These are phyloP conservation scores for Neosilurus mollespiculum DNA, from an alignment of 2,797 vertebrate species.

Conservation along the genomic window DNA sequence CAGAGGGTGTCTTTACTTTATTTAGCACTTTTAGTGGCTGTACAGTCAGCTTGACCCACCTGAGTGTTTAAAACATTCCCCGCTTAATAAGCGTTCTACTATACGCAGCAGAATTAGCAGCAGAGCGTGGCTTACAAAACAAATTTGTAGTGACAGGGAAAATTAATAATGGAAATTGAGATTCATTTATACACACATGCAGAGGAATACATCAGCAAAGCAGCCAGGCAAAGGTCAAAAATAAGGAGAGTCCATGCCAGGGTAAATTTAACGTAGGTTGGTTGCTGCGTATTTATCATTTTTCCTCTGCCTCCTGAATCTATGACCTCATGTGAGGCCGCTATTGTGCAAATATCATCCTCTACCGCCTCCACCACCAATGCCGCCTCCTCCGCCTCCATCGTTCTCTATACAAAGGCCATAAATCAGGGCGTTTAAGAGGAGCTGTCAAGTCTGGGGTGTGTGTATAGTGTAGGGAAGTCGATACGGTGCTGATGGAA, in stretches of 20 bases:
- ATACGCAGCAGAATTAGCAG: constrained; percentile 49
- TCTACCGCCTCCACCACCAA: neutral
- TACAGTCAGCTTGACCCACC: constrained; percentile 28
- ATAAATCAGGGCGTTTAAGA: constrained; percentile 82
- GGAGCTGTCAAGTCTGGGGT: constrained; percentile 69
- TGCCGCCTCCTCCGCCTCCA: neutral
- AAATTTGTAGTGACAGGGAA: constrained; percentile 73
- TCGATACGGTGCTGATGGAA: constrained; percentile 80
- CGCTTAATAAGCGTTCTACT: constrained; percentile 46
- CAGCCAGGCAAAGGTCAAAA: constrained; percentile 76
- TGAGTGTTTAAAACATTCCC: constrained; percentile 37
- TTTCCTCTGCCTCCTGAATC: constrained; percentile 52
- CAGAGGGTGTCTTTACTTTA: constrained; percentile 5
- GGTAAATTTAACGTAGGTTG: constrained; percentile 58
- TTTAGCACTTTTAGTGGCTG: constrained; percentile 8
- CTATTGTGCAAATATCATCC: constrained; percentile 46
- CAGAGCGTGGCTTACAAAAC: constrained; percentile 60
- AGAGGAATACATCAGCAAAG: constrained; percentile 76
- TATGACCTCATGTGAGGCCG: constrained; percentile 54
- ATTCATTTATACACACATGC: constrained; percentile 76
- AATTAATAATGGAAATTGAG: constrained; percentile 86
- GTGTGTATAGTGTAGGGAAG: constrained; percentile 75
- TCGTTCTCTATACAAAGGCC: constrained; percentile 70
- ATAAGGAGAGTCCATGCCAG: constrained; percentile 54
- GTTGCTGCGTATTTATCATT: constrained; percentile 72